A percentile compares a stretch with the other conserved stretches of the same genome.
These are phyloP conservation scores for Raja brachyura DNA, from an alignment of 2,113 vertebrate genomes.

Conservation along the genomic window DNA sequence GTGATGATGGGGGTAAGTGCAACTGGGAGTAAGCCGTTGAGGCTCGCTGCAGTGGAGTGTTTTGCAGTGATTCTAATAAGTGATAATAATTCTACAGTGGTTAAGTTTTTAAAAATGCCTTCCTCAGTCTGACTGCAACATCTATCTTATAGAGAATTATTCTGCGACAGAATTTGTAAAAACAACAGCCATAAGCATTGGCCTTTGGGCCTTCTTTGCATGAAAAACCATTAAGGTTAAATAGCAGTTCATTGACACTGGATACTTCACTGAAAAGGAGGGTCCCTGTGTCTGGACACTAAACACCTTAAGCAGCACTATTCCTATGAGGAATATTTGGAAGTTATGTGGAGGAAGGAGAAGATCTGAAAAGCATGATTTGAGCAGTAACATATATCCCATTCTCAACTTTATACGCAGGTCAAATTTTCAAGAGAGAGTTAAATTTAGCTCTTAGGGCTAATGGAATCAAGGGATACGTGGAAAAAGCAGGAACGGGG, in stretches of 20 bases:
- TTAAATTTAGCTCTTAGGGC: too few species aligned
- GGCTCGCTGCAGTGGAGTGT: too few species aligned
- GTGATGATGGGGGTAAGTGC: too few species aligned
- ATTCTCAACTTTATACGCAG: background rate
- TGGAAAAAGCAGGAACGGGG: too few species aligned
- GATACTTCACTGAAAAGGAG: background rate
- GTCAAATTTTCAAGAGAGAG: background rate
- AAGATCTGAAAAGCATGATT: background rate
- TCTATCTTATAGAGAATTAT: background rate
- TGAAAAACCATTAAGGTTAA: background rate
- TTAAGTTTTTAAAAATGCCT: background rate
- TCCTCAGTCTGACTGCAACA: background rate
- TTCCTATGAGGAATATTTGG: background rate
- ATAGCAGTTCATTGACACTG: background rate
- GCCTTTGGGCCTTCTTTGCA: background rate
- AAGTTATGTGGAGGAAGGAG: background rate
- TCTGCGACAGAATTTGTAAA: background rate
- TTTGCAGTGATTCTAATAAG: too few species aligned
- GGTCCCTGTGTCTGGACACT: background rate
- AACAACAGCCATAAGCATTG: background rate
- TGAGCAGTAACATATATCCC: background rate
- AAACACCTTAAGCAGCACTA: background rate
- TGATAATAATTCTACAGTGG: background rate
- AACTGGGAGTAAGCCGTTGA: too few species aligned
- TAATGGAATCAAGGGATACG: too few species aligned